Percentiles rank a stretch among this genome's conserved stretches.
phyloP scores from a whole-genome alignment of 1,140 invertebrate genomes.

The Papilio polytes region DNA sequence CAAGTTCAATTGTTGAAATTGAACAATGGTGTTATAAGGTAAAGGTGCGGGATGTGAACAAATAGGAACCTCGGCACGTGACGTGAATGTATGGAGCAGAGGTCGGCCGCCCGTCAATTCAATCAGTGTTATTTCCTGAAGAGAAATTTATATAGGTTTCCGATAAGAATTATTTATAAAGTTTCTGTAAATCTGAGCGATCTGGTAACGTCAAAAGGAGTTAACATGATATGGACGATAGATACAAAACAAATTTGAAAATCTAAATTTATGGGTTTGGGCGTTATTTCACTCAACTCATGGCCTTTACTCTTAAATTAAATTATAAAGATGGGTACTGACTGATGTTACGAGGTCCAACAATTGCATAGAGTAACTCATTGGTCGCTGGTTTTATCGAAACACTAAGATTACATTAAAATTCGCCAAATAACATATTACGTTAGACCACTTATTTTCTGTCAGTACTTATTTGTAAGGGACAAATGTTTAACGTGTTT shows the following conservation, averaged over 20 bases:
- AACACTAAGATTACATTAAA: no score
- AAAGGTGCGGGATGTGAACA: constrained; percentile 11
- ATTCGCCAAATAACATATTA: no score
- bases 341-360: no score
- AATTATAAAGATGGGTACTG: no score
- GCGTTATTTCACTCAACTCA: no score
- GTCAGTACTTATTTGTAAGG: no score
- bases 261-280: neutral
- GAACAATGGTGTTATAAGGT: constrained; percentile 17
- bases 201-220: neutral
- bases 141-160: neutral
- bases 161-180: neutral
- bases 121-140: constrained; percentile 21
- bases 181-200: neutral
- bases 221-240: neutral
- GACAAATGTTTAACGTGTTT: no score
- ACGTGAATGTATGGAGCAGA: neutral
- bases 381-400: no score
- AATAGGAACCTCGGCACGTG: constrained; percentile 17
- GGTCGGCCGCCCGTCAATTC: constrained; percentile 16
- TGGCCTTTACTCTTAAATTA: no score
- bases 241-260: neutral
- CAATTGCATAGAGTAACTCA: no score
- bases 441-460: no score
- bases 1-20: constrained; percentile 17